phyloP scores from a whole-genome alignment of 35 echinoderm and acorn worm genomes.

The Apostichopus japonicus region DNA sequence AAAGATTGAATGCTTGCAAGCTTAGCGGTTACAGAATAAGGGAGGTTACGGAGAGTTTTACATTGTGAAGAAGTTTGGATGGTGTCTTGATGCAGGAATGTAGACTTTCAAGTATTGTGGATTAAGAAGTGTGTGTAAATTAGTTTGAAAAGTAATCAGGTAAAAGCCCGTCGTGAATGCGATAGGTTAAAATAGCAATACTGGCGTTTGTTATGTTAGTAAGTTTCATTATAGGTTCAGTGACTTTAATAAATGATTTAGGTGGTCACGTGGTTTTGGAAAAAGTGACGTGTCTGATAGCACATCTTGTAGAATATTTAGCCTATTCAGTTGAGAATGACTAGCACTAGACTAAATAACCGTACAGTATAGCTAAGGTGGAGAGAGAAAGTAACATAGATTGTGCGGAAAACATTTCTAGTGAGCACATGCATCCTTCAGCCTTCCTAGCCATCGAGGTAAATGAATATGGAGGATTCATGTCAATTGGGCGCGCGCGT shows the following conservation, averaged over 20 bases:
- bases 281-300: neutral
- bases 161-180: neutral
- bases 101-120: neutral
- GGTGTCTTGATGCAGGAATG: too few relatives aligned
- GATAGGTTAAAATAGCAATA: neutral
- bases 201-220: neutral
- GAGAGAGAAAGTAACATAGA: neutral
- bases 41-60: too few relatives aligned
- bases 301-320: neutral
- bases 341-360: neutral
- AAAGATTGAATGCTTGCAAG: too few relatives aligned
- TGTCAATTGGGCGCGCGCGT: too few relatives aligned
- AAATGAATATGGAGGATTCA: too few relatives aligned
- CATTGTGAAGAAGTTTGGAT: too few relatives aligned
- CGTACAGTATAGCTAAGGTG: neutral
- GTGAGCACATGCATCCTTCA: neutral
- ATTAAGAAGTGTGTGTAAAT: neutral
- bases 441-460: neutral
- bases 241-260: neutral
- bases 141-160: neutral
- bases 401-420: slow-evolving; percentile 10
- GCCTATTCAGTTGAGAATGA: neutral
- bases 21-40: too few relatives aligned
- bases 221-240: slow-evolving; percentile 1
- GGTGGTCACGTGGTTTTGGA: neutral